A percentile compares a stretch with the other conserved stretches of the same genome.
Conservation (phyloP, 2,113 vertebrate species). For the Carettochelys insculpta region DNA sequence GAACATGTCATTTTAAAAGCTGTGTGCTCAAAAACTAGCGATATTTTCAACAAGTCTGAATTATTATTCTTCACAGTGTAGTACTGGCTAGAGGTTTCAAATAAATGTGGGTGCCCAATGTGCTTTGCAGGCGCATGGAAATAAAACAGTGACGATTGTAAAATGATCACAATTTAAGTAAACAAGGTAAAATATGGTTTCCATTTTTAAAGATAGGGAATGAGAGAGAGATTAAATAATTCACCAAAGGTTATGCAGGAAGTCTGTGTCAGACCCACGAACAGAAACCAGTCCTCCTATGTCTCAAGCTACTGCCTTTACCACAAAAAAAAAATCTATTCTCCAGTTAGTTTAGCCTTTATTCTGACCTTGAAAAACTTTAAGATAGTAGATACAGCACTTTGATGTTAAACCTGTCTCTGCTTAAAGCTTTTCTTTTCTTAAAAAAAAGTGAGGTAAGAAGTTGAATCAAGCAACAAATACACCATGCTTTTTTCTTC, state of each 20-base stretch:
- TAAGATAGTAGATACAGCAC: not conserved
- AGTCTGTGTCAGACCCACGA: not conserved
- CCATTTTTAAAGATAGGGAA: not conserved
- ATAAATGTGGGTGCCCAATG: not conserved
- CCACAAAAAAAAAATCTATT: not conserved
- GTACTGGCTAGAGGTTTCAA: not conserved
- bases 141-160: not conserved
- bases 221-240: no score
- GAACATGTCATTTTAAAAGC: not conserved
- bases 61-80: not conserved
- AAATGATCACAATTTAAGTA: not conserved
- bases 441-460: not conserved
- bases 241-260: not conserved
- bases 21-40: not conserved
- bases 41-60: not conserved
- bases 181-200: not conserved
- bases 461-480: not conserved
- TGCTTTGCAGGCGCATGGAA: not conserved
- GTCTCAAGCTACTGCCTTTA: not conserved
- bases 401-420: not conserved
- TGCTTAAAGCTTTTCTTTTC: not conserved
- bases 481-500: not conserved
- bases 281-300: not conserved
- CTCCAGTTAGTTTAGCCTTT: not conserved
- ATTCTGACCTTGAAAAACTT: not conserved